Evolutionary conservation across 2,113 vertebrate species (phyloP), one percentile per base, ranked within the genome.

Genomic region (Lampris megalopsis): DNA sequence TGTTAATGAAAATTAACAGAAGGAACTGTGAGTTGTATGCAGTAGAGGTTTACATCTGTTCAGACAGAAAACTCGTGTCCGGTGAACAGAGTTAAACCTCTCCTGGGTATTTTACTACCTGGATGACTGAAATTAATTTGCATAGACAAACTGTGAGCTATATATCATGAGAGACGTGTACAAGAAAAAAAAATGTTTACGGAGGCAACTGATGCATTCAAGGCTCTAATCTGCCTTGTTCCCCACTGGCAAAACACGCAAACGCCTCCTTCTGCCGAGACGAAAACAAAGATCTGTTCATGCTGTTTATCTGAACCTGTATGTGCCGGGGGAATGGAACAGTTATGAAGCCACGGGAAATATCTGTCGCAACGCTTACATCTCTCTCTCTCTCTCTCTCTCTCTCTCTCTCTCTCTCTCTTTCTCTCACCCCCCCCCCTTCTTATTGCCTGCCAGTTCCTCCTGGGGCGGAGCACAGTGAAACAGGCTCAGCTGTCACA

Each of bases 301-400:
- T 52, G 24, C 35, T 56, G 53, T 56, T 56, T 56, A 24, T n/a
- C 53, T 56, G 13, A 56, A 56, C 53, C 53, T n/a, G 24, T 36
- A 57, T 5, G 2, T 36, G 54, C 54, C 6, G 54, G 35, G 37
- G 56, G 70, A 24, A 24, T 36, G 3, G 38, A 61, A n/a, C 5
- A 63, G 72, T 60, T 63, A 13, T 35, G 58, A 73, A 49, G 36
- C 45, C 71, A 69, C 37, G 56, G 63, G 72, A 13, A 56, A 57
- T 40, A 9, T 53, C 6, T 73, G 56, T 10, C 68, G 36, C 50
- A 60, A 63, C 9, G 38, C 37, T 63, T 56, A 56, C n/a, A 10
- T 48, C 53, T 3, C n/a, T 35, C 10, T 5, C n/a, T 56, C 53
- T 10, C 13, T 56, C 9, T 35, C 9, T 35, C 24, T n/a, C 53